Evolutionary conservation across 2,113 vertebrate genomes (phyloP), one percentile per base, ranked within the genome.

Genomic region (Neopipo cinnamomea): DNA sequence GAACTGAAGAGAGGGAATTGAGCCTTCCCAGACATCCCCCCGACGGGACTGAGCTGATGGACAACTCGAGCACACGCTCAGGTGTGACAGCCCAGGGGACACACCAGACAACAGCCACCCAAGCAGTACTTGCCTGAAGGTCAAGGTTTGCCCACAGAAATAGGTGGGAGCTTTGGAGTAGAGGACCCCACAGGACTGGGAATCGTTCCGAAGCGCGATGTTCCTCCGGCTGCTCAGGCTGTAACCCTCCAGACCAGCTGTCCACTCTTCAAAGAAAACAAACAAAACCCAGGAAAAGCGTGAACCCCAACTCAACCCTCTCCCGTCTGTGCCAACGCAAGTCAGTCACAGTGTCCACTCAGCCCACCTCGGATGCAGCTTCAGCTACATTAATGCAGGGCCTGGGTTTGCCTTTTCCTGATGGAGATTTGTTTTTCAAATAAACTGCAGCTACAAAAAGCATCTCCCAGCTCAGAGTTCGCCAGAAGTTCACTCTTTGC

Each of bases 151-250:
- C 37, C 99, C 99, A 31, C 99, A 99, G 97, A 98, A 99, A 59
- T 99, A 99, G 2, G 99, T 99, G 47, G 99, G 98, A 19, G 98
- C 98, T 30, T 98, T 99, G 96, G 99, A 99, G 98, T 99, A 99
- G 87, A 99, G 99, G 49, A 99, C 98, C 2, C 97, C 98, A 0
- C 98, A 97, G 0, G 98, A 96, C 31, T 98, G 95, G 3, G 98
- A 98, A 85, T 99, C 99, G 2, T 98, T 99, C 19, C 99, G 98
- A 72, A 99, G 98, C 0, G 99, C 99, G 20, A 99, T 99, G 96
- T 99, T 99, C 63, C 97, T 98, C 91, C 99, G 98, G 93, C 99
- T 99, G 98, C 99, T 99, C 96, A 99, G 94, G 96, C 99, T 99
- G 98, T 99, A 99, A 25, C 99, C 99, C 25, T 99, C 99, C 39